Conservation (phyloP, 2,113 vertebrate genomes). For the Blennius ocellaris region DNA sequence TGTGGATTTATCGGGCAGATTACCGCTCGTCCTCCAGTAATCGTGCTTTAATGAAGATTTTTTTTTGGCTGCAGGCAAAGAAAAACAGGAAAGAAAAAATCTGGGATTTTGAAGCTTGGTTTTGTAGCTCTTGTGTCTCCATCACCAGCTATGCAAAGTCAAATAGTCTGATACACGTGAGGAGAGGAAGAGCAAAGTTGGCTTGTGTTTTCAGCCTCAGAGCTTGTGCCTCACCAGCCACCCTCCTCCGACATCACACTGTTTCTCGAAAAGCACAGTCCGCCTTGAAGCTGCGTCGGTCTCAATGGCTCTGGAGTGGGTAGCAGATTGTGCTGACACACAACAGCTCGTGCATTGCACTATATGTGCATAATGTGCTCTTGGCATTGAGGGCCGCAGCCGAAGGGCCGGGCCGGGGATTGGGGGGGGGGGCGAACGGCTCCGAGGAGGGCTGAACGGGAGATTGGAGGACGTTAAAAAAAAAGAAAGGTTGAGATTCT, state of each 20-base stretch:
- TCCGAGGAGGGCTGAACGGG: constrained; percentile 26
- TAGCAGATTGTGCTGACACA: constrained; percentile 54
- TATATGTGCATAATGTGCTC: constrained; percentile 7
- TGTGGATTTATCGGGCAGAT: constrained; percentile 46
- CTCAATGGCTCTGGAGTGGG: constrained; percentile 14
- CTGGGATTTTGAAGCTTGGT: constrained; percentile 16
- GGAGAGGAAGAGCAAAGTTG: not conserved
- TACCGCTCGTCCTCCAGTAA: constrained; percentile 51
- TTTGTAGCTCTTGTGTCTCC: constrained; percentile 1
- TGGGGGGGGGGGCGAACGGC: constrained; percentile 32
- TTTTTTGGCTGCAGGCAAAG: not conserved
- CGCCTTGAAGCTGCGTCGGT: constrained; percentile 3
- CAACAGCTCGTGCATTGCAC: constrained; percentile 36
- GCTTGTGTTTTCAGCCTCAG: too few relatives aligned
- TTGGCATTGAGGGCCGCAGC: not conserved
- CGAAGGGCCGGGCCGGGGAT: constrained; percentile 8
- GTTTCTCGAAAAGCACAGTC: constrained; percentile 4
- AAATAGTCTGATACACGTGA: not conserved
- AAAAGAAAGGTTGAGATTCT: constrained; percentile 42
- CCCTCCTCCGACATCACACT: constrained; percentile 19
- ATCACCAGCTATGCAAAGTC: constrained; percentile 3
- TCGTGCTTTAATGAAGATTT: constrained; percentile 61
- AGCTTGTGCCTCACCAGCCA: not conserved
- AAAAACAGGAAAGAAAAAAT: too few relatives aligned
- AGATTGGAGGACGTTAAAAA: constrained; percentile 65